These are phyloP conservation scores for Andrena trimmerana DNA, from an alignment of 2,888 invertebrate species.

Conservation along the genomic window DNA sequence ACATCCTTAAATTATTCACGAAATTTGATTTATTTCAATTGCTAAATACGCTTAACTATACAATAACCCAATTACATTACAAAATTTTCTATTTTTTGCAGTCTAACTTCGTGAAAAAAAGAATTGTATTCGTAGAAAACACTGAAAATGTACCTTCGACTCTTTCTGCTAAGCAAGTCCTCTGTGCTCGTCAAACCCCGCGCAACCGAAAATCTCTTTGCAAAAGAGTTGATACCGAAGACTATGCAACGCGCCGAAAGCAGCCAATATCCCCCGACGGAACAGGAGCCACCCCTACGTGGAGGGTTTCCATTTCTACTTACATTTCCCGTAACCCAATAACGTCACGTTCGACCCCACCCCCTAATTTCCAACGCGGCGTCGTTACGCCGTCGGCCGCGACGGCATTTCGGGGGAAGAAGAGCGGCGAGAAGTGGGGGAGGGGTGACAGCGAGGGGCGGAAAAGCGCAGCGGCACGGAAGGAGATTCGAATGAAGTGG, in stretches of 20 bases:
- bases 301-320: constrained; percentile 35
- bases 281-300: not conserved
- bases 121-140: not conserved
- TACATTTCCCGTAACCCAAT: constrained; percentile 25
- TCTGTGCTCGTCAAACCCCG: no score
- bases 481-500: constrained; percentile 65
- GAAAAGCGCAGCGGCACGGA: constrained; percentile 57
- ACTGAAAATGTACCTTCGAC: not conserved
- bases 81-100: no score
- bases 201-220: no score
- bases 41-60: no score
- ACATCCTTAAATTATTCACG: no score
- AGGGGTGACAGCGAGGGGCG: constrained; percentile 9
- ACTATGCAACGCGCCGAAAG: not conserved
- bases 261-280: constrained; percentile 29
- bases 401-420: constrained; percentile 33
- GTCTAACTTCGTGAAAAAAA: no score
- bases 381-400: constrained; percentile 50
- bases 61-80: no score
- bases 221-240: not conserved
- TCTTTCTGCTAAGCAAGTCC: no score
- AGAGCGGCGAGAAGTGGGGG: not conserved
- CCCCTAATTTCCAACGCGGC: constrained; percentile 56
- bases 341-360: constrained; percentile 22
- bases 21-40: no score